Base-by-base conservation (phyloP, 2,113 vertebrate genomes). In the Heterotilapia buettikoferi region DNA sequence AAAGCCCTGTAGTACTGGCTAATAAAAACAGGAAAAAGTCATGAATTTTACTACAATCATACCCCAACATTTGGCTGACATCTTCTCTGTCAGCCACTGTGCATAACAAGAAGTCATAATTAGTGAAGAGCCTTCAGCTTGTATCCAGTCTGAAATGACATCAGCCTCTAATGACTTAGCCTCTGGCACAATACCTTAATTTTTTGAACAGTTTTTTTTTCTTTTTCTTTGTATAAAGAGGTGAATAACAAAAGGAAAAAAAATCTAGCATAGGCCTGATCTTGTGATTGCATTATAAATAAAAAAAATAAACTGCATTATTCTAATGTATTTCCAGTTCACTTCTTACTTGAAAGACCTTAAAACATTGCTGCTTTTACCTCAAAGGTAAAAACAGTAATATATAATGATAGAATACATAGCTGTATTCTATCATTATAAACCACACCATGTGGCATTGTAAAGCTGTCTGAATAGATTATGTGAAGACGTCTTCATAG, bases 1-100 rank as follows among this genome's bases (percentile, higher is more conserved):
- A 98, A 56, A 97, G 85, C 14, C 97, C 96, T 81, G 94, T 89
- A 7, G 96, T 43, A 73, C 96, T 93, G 1, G 94, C 98, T 99
- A 93, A 33, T 9, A 80, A 89, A 89, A 19, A 52, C 45, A 78
- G 43, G 10, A 78, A 78, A 76, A 19, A 13, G 45, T 1, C 47
- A 78, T 5, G 18, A 52, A 6, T 52, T 2, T 33, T 31, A 78
- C 26, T 52, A 50, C 18, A 52, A 52, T 33, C 18, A 52, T 31
- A 78, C 16, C 16, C 16, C 18, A 29, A 26, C 16, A 50, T 29
- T 43, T 50, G 45, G 26, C 73, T 50, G 26, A 50, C 26, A n/a
- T 52, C 26, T 19, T 50, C 16, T 78, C 45, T 31, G 26, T 31
- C 45, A 78, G 71, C 71, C 26, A 12, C 71, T 78, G 26, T 78